Base-by-base conservation (phyloP, 2,888 invertebrate genomes). In the Zhuqinia jingwanae region DNA sequence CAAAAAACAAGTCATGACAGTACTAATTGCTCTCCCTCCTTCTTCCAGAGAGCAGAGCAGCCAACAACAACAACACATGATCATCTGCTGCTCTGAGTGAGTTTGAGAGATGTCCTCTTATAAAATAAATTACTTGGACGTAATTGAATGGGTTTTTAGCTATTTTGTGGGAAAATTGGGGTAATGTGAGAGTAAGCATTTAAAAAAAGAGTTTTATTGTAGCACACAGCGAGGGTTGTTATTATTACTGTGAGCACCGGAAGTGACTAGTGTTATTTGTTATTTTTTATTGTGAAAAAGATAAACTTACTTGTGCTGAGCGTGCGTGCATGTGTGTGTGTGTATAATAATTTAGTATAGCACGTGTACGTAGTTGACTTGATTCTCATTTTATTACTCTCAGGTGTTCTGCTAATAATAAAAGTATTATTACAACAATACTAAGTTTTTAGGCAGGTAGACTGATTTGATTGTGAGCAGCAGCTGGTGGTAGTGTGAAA, bases 1-100 rank as follows among this genome's bases (percentile, higher is more conserved):
- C 87, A 85, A 89, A n/a, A 76, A 90, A 90, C 89, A 89, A 89
- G 89, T 87, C 88, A 60, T 89, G 90, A 90, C 89, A 90, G 89
- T 47, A 85, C 89, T 90, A 90, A 90, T 90, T 90, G 89, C 89
- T 73, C 81, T 53, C 85, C 42, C 73, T 73, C 17, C 68, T 22
- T 68, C 45, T 13, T n/a, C 42, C 10, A 3, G 3, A 36, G 22
- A 6, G 5, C 60, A 60, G 2, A 25, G 11, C 11, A 25, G 20
- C 20, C 8, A 58, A 11, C 58, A 58, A 11, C 58, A 17, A 6
- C 15, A n/a, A n/a, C n/a, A n/a, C 27, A 65, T 22, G 22, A 25
- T 20, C 22, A 22, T 20, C 27, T 13, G 27, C 36, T 65, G n/a
- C 6, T 30, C 11, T 58, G 10, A 36, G 5, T 36, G 36, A 3